A percentile compares a stretch with the other conserved stretches of the same genome.
Evolutionary conservation across 2,113 vertebrate species (phyloP).

Genomic region (Calidris pugnax): DNA sequence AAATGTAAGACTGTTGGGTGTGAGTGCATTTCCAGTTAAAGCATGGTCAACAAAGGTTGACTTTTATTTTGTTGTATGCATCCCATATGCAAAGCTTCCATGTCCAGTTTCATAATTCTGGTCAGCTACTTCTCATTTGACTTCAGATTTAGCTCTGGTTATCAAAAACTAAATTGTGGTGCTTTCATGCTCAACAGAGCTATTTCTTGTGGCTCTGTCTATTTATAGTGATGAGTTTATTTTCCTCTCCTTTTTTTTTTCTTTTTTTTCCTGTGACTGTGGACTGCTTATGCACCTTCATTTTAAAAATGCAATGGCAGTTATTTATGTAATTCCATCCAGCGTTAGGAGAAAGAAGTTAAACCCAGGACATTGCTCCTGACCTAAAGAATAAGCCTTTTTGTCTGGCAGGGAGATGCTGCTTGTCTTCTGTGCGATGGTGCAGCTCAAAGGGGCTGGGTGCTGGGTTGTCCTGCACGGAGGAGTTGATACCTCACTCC

Average conservation of each 20-base stretch:
- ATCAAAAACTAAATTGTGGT: not conserved
- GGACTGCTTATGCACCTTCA: not conserved
- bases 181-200: not conserved
- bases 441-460: not conserved
- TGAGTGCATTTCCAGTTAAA: not conserved
- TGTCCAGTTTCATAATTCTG: not conserved
- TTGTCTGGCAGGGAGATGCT: not conserved
- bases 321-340: not conserved
- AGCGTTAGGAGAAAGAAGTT: not conserved
- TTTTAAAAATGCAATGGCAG: not conserved
- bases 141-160: not conserved
- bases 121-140: not conserved
- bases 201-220: not conserved
- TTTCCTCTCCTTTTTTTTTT: not conserved
- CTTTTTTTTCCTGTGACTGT: not conserved
- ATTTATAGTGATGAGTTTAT: not conserved
- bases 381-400: not conserved
- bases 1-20: not conserved
- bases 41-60: not conserved
- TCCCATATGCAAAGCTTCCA: not conserved
- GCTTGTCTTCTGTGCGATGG: not conserved
- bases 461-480: not conserved
- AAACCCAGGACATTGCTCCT: not conserved
- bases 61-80: not conserved
- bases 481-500: not conserved